These are phyloP conservation scores for Limnodromus scolopaceus DNA, from an alignment of 2,797 vertebrate species.

Conservation along the genomic window DNA sequence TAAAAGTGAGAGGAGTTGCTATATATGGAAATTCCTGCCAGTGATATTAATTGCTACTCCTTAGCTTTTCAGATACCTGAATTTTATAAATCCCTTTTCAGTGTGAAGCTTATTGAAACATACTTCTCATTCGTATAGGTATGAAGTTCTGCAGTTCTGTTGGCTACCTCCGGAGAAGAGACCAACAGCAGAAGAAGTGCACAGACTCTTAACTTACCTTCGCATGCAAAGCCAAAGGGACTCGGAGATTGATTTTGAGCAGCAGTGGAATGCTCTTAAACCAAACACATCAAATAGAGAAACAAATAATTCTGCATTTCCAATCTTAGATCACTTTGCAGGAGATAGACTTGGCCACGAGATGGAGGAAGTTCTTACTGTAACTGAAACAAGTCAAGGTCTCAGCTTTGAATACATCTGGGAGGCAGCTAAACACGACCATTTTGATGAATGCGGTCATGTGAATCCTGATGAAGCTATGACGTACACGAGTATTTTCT, in stretches of 20 bases:
- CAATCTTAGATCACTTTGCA: slow-evolving; percentile 92
- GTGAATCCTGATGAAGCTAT: slow-evolving; percentile 85
- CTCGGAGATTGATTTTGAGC: slow-evolving; percentile 92
- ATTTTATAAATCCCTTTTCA: not conserved
- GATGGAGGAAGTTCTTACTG: slow-evolving; percentile 95
- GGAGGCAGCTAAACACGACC: slow-evolving; percentile 96
- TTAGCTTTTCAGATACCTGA: not conserved
- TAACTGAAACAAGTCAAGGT: slow-evolving; percentile 96
- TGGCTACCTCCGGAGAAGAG: slow-evolving; percentile 94
- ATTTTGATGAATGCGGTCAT: slow-evolving; percentile 84
- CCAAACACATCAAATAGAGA: slow-evolving; percentile 87
- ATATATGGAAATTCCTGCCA: not conserved
- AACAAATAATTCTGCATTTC: slow-evolving; percentile 89
- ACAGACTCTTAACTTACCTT: slow-evolving; percentile 93
- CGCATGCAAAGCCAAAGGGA: slow-evolving; percentile 97
- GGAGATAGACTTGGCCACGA: slow-evolving; percentile 90
- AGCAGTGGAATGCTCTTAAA: slow-evolving; percentile 96
- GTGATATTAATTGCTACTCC: not conserved
- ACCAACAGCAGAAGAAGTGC: slow-evolving; percentile 94
- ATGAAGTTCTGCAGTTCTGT: slow-evolving; percentile 96
- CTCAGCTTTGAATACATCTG: slow-evolving; percentile 98
- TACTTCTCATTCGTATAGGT: slow-evolving; percentile 78
- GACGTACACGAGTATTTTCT: slow-evolving; percentile 95
- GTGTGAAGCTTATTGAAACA: not conserved
- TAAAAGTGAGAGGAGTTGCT: not conserved